A percentile compares a stretch with the other conserved stretches of the same genome.
Evolutionary conservation across 2,797 vertebrate genomes (phyloP).

Genomic region (Pseudochaenichthys georgianus): DNA sequence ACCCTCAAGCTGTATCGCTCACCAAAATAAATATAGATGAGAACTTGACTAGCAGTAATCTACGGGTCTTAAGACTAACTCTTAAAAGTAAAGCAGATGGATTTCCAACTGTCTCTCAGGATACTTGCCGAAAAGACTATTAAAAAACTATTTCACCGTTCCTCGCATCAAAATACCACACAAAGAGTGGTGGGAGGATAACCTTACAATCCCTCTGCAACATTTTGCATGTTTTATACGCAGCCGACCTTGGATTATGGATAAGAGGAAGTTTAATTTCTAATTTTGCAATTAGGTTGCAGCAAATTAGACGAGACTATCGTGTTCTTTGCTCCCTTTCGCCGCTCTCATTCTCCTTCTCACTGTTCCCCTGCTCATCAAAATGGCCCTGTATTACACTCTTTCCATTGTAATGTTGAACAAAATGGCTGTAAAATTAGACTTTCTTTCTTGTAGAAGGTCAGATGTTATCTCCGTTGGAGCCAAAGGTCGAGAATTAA

Average conservation of each 20-base stretch:
- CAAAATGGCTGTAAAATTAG: slow-evolving; percentile 79
- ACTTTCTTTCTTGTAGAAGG: slow-evolving; percentile 69
- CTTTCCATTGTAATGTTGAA: slow-evolving; percentile 69
- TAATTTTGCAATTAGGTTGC: slow-evolving; percentile 70
- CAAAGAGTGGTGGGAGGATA: slow-evolving; percentile 6
- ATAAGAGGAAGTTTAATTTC: slow-evolving; percentile 55
- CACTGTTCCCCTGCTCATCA: slow-evolving; percentile 64
- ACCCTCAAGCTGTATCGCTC: slow-evolving; percentile 45
- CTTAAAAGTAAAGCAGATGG: slow-evolving; percentile 49
- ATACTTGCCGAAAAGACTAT: slow-evolving; percentile 32
- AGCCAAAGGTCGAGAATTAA: slow-evolving; percentile 83
- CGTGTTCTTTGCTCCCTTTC: slow-evolving; percentile 67
- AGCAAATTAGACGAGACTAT: slow-evolving; percentile 78
- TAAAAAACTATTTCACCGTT: slow-evolving; percentile 19
- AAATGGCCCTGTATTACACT: slow-evolving; percentile 69
- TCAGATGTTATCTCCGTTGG: slow-evolving; percentile 74
- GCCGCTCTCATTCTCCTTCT: slow-evolving; percentile 62
- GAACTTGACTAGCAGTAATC: slow-evolving; percentile 55
- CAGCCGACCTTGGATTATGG: slow-evolving; percentile 29
- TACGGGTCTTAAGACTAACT: slow-evolving; percentile 50
- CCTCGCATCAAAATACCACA: slow-evolving; percentile 1
- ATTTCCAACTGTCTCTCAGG: slow-evolving; percentile 53
- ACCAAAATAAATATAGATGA: slow-evolving; percentile 66
- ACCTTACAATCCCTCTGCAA: slow-evolving; percentile 9
- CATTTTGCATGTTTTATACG: slow-evolving; percentile 26